Evolutionary conservation across 2,113 vertebrate species (phyloP), one percentile per base, ranked within the genome.

Genomic region (Trachemys scripta): DNA sequence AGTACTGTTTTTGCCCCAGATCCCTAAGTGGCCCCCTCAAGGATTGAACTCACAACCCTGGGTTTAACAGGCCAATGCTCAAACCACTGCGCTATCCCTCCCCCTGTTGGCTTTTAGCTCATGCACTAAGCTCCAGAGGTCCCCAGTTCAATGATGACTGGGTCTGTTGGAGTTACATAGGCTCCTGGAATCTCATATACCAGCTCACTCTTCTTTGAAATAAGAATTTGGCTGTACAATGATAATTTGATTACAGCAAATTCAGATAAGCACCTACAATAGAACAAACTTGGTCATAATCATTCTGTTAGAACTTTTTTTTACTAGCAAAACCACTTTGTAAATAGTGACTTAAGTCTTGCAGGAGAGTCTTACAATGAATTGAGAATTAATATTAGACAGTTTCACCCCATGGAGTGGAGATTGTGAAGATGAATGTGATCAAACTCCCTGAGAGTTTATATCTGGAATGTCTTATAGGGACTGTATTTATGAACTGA

Each of bases 371-470:
- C 89, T 84, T 81, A 1, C 2, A 80, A 4, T 42, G 75, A 38
- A 0, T 19, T 59, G 85, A 29, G 19, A 38, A 90, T 96, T 96
- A 51, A 35, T 80, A 51, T 25, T 38, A 38, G 42, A 56, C 1
- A 0, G 1, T 38, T 17, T 80, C 16, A 17, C 31, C 24, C n/a
- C 82, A 89, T 82, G 84, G 45, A 82, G 27, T 22, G 10, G n/a
- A 85, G 24, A 56, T 51, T 38, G 47, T 31, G 25, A 94, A 95
- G 27, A 93, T 14, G 93, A 93, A 85, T 84, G 47, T 75, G 53
- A 84, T 51, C 54, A 85, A 81, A 87, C 10, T 82, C 80, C 90
- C 86, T 16, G 29, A 90, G 75, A 27, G 75, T 89, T 88, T 90
- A 2, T 85, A 90, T 84, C 38, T 88, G 17, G 14, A 49, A 57